phyloP scores from a whole-genome alignment of 2,113 vertebrate species.

The Cyanoderma ruficeps region DNA sequence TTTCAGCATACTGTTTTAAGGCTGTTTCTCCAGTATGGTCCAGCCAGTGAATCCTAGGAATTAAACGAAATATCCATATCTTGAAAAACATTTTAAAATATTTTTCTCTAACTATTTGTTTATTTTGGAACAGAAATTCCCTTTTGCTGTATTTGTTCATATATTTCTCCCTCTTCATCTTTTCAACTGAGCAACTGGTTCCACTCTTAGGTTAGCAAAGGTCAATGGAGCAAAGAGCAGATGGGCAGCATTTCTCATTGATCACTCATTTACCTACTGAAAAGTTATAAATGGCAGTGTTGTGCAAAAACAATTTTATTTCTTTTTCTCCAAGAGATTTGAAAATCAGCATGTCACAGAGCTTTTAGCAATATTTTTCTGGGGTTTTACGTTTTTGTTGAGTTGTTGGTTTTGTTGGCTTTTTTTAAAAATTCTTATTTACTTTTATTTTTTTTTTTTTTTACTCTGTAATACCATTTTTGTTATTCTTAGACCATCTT shows the following conservation, averaged over 20 bases:
- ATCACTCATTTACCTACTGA: background rate
- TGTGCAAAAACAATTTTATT: background rate
- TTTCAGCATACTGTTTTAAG: background rate
- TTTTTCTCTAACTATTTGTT: background rate
- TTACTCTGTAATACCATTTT: background rate
- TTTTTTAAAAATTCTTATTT: no score
- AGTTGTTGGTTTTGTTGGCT: background rate
- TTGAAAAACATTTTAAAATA: background rate
- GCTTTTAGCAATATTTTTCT: background rate
- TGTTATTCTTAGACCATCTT: background rate
- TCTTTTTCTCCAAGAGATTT: background rate
- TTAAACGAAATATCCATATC: background rate
- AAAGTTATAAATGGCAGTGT: background rate
- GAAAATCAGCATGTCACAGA: background rate
- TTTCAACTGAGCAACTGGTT: background rate
- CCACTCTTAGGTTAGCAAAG: background rate
- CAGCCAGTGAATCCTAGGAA: background rate
- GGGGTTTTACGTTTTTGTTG: rapidly evolving
- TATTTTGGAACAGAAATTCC: background rate
- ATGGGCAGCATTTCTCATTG: background rate
- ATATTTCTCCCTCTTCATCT: rapidly evolving
- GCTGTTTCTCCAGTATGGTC: background rate
- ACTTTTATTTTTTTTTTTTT: background rate
- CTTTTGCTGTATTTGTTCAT: background rate
- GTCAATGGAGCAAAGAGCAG: background rate